Conservation (phyloP, 1,140 invertebrate species). For the Maniola jurtina region DNA sequence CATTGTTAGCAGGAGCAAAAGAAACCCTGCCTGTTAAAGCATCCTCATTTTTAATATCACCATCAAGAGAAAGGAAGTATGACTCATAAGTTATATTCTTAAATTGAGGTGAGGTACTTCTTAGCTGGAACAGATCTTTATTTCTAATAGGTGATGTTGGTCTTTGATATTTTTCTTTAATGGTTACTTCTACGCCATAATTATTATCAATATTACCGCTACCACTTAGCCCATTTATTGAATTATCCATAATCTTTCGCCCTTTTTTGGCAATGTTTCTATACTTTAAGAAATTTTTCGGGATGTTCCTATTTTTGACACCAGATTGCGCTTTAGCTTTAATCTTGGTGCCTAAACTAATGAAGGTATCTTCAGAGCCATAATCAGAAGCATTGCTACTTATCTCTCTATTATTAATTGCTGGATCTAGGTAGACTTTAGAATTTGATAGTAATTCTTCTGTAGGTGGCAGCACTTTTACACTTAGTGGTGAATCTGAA, state of each 20-base stretch:
- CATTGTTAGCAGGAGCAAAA: slow-evolving; percentile 44
- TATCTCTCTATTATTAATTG: slow-evolving; percentile 49
- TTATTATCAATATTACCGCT: slow-evolving; percentile 23
- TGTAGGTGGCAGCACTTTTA: slow-evolving; percentile 63
- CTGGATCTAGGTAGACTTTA: slow-evolving; percentile 31
- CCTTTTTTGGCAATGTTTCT: slow-evolving; percentile 58
- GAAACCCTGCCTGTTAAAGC: slow-evolving; percentile 49
- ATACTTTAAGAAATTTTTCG: slow-evolving; percentile 58
- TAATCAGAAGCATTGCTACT: slow-evolving; percentile 75
- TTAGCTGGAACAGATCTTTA: slow-evolving; percentile 40
- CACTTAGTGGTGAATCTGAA: slow-evolving; percentile 50
- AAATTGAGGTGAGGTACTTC: slow-evolving; percentile 46
- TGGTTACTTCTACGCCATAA: slow-evolving; percentile 65
- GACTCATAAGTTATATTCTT: slow-evolving; percentile 54
- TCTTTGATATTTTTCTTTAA: slow-evolving; percentile 50
- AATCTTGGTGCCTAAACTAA: slow-evolving; percentile 76
- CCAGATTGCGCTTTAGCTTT: slow-evolving; percentile 71
- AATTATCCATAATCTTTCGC: slow-evolving; percentile 44
- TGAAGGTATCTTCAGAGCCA: slow-evolving; percentile 75
- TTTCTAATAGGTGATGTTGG: slow-evolving; percentile 46
- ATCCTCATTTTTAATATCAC: slow-evolving; percentile 37
- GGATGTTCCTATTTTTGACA: slow-evolving; percentile 48
- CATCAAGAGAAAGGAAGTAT: slow-evolving; percentile 57
- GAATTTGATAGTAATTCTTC: slow-evolving; percentile 53
- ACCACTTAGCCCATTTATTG: slow-evolving; percentile 33